These are phyloP conservation scores for Phymatocera aterrima DNA, from an alignment of 2,888 invertebrate species.

Conservation along the genomic window DNA sequence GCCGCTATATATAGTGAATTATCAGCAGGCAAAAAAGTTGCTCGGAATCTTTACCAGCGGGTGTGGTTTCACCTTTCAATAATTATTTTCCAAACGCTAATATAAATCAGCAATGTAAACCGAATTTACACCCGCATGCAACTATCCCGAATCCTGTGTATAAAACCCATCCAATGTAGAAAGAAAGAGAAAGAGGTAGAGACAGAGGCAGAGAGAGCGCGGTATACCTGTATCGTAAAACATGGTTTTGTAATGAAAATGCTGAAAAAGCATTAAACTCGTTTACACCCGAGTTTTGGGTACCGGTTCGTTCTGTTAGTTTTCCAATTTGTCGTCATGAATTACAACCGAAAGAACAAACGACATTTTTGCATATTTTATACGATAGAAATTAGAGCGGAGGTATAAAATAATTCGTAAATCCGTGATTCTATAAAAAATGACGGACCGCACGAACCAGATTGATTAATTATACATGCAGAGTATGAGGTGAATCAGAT, in stretches of 20 bases:
- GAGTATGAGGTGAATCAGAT: not conserved
- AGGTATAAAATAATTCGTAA: too few species aligned
- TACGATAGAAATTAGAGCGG: too few species aligned
- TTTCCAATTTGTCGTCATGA: constrained; percentile 12
- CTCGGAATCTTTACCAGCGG: constrained; percentile 51
- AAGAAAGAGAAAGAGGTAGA: not conserved
- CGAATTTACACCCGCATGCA: constrained; percentile 57
- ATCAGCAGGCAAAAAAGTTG: constrained; percentile 66
- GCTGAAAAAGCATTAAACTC: constrained; percentile 34
- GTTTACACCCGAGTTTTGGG: not conserved
- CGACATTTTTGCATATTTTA: too few species aligned
- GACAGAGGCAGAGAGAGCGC: too few species aligned
- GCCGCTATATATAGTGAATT: constrained; percentile 56
- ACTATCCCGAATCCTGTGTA: not conserved
- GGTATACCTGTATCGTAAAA: constrained; percentile 22
- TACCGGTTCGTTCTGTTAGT: not conserved
- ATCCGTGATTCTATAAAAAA: not conserved
- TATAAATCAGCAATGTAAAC: constrained; percentile 63
- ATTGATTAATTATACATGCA: not conserved
- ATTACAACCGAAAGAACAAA: not conserved
- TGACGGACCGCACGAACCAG: too few species aligned
- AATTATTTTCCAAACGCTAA: constrained; percentile 63
- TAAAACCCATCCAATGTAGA: not conserved
- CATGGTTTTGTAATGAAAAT: constrained; percentile 35
- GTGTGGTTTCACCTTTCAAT: too few species aligned